These are phyloP conservation scores for Babylonia areolata DNA, from an alignment of 1,140 invertebrate species.

Conservation along the genomic window DNA sequence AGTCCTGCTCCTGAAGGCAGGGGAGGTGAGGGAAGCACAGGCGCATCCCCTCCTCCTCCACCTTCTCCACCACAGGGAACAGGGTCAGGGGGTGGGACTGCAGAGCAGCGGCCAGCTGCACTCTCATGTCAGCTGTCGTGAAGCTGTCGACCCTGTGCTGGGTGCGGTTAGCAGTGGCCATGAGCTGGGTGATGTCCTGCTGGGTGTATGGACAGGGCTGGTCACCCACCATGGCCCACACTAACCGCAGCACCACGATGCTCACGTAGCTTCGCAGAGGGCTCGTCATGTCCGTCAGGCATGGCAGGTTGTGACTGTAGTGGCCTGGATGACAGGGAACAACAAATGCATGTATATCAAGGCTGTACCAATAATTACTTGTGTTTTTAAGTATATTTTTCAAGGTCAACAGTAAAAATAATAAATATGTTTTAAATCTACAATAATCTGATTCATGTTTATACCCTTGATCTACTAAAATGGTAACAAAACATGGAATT, in stretches of 20 bases:
- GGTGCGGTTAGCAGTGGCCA: conserved; percentile 11
- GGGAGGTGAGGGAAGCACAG: conserved; percentile 53
- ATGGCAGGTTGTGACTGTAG: conserved; percentile 88
- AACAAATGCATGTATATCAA: no score
- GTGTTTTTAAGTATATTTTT: no score
- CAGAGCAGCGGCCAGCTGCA: conserved; percentile 55
- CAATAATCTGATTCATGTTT: no score
- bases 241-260: conserved; percentile 89
- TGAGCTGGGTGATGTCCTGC: conserved; percentile 8
- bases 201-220: conserved; percentile 49
- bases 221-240: conserved; percentile 81
- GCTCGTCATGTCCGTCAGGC: conserved; percentile 96
- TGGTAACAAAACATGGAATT: no score
- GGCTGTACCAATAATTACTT: no score
- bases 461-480: no score
- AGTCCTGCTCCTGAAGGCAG: conserved; percentile 39
- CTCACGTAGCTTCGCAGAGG: conserved; percentile 94
- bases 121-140: conserved; percentile 1
- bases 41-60: conserved; percentile 51
- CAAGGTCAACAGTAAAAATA: no score
- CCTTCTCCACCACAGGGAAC: conserved; percentile 53
- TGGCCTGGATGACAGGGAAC: conserved; percentile 76
- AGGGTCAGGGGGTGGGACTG: conserved; percentile 50
- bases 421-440: no score
- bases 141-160: conserved; percentile 39